Evolutionary conservation across 2,797 vertebrate genomes (phyloP), one percentile per base, ranked within the genome.

Genomic region (Adrianichthys oophorus): DNA sequence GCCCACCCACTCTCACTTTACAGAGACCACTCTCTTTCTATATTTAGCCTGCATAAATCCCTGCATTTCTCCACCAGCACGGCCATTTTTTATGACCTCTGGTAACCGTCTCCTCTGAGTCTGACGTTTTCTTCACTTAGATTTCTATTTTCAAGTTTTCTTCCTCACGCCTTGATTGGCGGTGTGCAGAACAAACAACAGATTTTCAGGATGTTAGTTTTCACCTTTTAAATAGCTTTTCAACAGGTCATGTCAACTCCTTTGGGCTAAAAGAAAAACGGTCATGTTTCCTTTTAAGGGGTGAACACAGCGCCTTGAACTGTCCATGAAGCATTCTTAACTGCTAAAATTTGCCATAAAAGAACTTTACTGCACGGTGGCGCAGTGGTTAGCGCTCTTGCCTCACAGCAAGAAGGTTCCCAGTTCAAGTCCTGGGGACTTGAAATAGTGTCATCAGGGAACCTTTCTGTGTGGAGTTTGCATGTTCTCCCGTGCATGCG

Each of bases 1-100:
- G 72, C 56, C 76, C 76, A 72, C 75, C 84, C 79, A 87, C 79
- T 50, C 24, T 59, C 65, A 54, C 48, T 40, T 67, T 48, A 70
- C 72, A 65, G 63, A 48, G 29, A 65, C 16, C 41, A 45, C 55
- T 77, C 49, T 72, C 44, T 74, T 50, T 41, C 41, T 41, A 52
- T 51, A 46, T 68, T 60, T 23, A 68, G 48, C 4, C 1, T 2
- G 15, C 15, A 57, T 60, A 58, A 58, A 54, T 61, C 56, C 52
- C 37, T 53, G 48, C 48, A 52, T 70, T 57, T 73, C 62, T 49
- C 66, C 79, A 46, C 68, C 21, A 65, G 0, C 29, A 14, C 52
- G 72, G 59, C 59, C 70, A 47, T 50, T 59, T 79, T 70, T 52
- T 3, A 16, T 53, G 51, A 70, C 59, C 62, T 70, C 57, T 48